These are phyloP conservation scores for Brachionus asplanchnoidis DNA, from an alignment of 1,140 invertebrate genomes.

Conservation along the genomic window DNA sequence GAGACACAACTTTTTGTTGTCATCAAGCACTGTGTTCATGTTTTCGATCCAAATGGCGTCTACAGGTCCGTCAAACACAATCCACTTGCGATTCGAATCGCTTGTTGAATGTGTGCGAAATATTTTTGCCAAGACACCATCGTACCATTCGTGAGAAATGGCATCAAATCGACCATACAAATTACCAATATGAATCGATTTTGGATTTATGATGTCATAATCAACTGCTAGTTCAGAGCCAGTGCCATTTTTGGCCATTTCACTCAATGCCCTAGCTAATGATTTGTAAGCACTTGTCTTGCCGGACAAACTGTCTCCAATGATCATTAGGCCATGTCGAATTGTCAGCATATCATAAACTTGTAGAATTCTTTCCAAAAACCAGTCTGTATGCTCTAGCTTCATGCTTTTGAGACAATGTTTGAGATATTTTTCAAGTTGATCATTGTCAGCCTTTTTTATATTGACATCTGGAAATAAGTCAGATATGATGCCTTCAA, in stretches of 20 bases:
- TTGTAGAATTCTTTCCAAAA: slow-evolving; percentile 57
- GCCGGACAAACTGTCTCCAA: slow-evolving; percentile 55
- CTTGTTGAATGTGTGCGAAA: slow-evolving; percentile 56
- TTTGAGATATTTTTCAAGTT: slow-evolving; percentile 47
- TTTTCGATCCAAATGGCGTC: slow-evolving; percentile 59
- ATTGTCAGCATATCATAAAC: slow-evolving; percentile 58
- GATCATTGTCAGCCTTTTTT: not conserved
- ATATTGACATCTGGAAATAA: slow-evolving; percentile 42
- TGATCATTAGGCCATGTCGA: slow-evolving; percentile 57
- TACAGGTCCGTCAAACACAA: slow-evolving; percentile 56
- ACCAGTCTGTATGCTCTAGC: slow-evolving; percentile 54
- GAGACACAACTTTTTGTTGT: slow-evolving; percentile 58
- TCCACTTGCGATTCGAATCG: slow-evolving; percentile 60
- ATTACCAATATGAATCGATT: slow-evolving; percentile 58
- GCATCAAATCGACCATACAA: slow-evolving; percentile 58
- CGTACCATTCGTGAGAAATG: slow-evolving; percentile 57
- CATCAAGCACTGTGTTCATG: slow-evolving; percentile 58
- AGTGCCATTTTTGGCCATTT: slow-evolving; percentile 57
- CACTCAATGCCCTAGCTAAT: slow-evolving; percentile 49
- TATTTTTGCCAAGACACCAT: slow-evolving; percentile 61
- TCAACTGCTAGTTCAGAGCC: slow-evolving; percentile 49
- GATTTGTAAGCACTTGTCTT: slow-evolving; percentile 54
- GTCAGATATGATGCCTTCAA: slow-evolving; percentile 20
- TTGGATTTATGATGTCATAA: slow-evolving; percentile 57
- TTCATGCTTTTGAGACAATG: slow-evolving; percentile 51